A percentile compares a stretch with the other conserved stretches of the same genome.
These are phyloP conservation scores for Epiperipatus broadwayi DNA, from an alignment of 2,888 invertebrate genomes.

Conservation along the genomic window DNA sequence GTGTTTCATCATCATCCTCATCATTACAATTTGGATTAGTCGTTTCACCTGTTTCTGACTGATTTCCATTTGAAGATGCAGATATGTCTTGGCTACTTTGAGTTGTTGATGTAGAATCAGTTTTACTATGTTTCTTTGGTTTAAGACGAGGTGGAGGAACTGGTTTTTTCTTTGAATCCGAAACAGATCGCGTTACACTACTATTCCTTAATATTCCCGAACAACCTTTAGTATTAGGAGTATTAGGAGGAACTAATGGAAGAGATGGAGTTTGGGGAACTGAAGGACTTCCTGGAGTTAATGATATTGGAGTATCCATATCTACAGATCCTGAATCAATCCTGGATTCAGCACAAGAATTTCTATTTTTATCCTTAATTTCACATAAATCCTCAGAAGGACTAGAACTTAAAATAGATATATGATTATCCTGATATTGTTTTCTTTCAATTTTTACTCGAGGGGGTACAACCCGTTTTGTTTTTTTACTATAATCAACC, in stretches of 20 bases:
- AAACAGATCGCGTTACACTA: neutral
- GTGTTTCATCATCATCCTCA: conserved; percentile 31
- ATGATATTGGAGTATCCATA: conserved; percentile 26
- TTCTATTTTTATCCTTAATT: conserved; percentile 15
- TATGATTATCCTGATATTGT: conserved; percentile 18
- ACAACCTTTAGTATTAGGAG: neutral
- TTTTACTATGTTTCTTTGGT: no score
- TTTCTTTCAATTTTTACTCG: conserved; percentile 26
- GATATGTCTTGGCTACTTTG: no score
- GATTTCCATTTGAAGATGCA: no score
- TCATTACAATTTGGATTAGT: conserved; percentile 16
- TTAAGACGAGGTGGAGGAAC: conserved; percentile 7
- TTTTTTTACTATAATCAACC: conserved; percentile 19
- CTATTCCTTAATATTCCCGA: neutral
- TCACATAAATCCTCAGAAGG: conserved; percentile 17
- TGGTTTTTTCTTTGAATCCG: conserved; percentile 10
- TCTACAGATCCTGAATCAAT: conserved; percentile 29
- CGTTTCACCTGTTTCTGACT: conserved; percentile 16
- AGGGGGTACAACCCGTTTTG: conserved; percentile 19
- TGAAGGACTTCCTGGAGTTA: conserved; percentile 27
- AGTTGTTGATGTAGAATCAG: neutral
- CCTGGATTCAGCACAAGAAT: no score
- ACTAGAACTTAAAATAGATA: conserved; percentile 16
- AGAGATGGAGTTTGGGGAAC: no score
- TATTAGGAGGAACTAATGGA: conserved; percentile 18